phyloP scores from a whole-genome alignment of 1,140 invertebrate genomes.

The Ladona fulva region DNA sequence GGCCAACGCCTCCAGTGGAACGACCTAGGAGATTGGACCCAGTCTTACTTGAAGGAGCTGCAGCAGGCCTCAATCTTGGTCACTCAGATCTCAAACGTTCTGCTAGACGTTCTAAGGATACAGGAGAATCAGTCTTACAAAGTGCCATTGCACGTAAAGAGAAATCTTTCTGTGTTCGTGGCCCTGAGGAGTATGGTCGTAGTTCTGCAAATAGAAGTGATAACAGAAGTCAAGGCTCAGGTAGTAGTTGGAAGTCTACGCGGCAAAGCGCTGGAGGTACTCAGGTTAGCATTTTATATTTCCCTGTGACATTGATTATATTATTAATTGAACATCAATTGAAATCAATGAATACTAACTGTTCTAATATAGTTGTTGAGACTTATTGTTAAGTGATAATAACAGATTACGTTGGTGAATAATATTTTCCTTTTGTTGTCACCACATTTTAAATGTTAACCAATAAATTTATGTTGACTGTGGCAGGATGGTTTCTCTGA shows the following conservation, averaged over 20 bases:
- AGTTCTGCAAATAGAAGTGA: background rate
- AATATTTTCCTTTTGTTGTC: too few relatives aligned
- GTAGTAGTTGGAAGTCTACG: background rate
- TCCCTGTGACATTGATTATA: background rate
- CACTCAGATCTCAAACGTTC: conserved; percentile 38
- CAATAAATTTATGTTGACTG: too few relatives aligned
- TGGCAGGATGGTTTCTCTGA: too few relatives aligned
- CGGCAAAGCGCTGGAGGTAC: background rate
- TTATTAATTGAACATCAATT: background rate
- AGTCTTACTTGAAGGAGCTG: background rate
- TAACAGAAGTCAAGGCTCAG: background rate
- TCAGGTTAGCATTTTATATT: background rate
- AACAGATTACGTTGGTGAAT: too few relatives aligned
- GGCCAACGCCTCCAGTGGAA: background rate
- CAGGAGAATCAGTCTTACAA: conserved; percentile 41
- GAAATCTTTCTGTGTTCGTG: conserved; percentile 39
- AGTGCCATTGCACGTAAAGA: conserved; percentile 48
- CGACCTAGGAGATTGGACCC: background rate
- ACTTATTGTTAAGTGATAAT: too few relatives aligned
- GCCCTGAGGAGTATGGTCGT: conserved; percentile 19
- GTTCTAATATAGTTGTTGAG: too few relatives aligned
- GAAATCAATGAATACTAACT: background rate
- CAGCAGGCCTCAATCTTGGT: background rate
- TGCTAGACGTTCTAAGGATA: conserved; percentile 37
- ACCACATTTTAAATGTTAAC: too few relatives aligned